phyloP scores from a whole-genome alignment of 2,113 vertebrate species.

The Lasiurus cinereus region DNA sequence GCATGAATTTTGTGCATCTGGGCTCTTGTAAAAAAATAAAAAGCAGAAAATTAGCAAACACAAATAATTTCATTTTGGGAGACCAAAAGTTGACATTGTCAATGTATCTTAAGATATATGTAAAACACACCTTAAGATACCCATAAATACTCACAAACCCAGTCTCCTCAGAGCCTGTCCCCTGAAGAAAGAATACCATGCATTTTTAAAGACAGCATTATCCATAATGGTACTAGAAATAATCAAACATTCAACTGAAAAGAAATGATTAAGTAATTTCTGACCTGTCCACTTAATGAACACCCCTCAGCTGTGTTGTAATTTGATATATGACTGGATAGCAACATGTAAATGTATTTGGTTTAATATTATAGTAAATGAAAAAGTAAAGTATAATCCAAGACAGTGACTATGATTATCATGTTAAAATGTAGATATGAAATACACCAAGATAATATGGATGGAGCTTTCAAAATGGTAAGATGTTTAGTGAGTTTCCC shows the following conservation, averaged over 20 bases:
- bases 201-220: neutral
- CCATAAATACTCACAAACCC: neutral
- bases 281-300: neutral
- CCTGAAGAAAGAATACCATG: neutral
- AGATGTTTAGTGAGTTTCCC: neutral
- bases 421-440: neutral
- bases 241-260: neutral
- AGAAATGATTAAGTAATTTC: neutral
- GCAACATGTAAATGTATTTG: neutral
- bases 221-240: neutral
- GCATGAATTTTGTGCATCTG: too few relatives aligned
- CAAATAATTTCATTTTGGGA: neutral
- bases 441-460: constrained; percentile 18
- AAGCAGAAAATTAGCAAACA: neutral
- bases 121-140: neutral
- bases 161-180: neutral
- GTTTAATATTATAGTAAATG: neutral
- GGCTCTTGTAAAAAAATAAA: neutral
- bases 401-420: neutral
- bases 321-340: neutral
- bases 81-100: neutral
- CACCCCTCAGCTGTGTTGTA: neutral
- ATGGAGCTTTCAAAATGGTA: neutral
- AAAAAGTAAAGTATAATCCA: neutral
- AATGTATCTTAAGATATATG: neutral